phyloP scores from a whole-genome alignment of 2,888 invertebrate species.

The Microctonus hyperodae region DNA sequence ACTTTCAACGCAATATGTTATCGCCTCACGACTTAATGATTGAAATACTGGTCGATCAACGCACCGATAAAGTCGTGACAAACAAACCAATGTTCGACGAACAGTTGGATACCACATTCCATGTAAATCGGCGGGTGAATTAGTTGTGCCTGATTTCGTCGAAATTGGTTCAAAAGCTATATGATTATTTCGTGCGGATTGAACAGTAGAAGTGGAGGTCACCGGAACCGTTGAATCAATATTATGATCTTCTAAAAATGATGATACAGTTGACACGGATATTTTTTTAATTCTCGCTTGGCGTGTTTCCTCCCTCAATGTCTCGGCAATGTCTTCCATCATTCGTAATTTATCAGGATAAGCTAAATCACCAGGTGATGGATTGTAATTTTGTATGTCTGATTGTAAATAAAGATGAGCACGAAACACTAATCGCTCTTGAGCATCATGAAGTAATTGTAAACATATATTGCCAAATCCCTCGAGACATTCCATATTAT shows the following conservation, averaged over 20 bases:
- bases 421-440: slow-evolving; percentile 94
- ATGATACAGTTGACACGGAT: slow-evolving; percentile 55
- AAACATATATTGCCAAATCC: slow-evolving; percentile 81
- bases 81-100: slow-evolving; percentile 89
- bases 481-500: slow-evolving; percentile 75
- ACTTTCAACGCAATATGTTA: slow-evolving; percentile 90
- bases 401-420: slow-evolving; percentile 92
- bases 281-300: slow-evolving; percentile 56
- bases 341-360: slow-evolving; percentile 97
- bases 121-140: slow-evolving; percentile 94
- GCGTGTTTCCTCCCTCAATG: slow-evolving; percentile 56
- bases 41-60: slow-evolving; percentile 96
- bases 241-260: slow-evolving; percentile 28
- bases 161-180: slow-evolving; percentile 52
- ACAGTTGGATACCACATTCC: slow-evolving; percentile 99
- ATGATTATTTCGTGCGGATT: slow-evolving; percentile 26
- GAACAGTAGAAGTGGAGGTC: not conserved
- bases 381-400: slow-evolving; percentile 87
- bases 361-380: slow-evolving; percentile 94
- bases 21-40: slow-evolving; percentile 94
- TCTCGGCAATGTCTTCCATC: slow-evolving; percentile 81
- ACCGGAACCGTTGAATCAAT: not conserved
- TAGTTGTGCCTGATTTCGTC: slow-evolving; percentile 61
- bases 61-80: slow-evolving; percentile 92
- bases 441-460: slow-evolving; percentile 91